These are phyloP conservation scores for Spatulosminthurus flaviceps DNA, from an alignment of 2,888 invertebrate genomes.

Conservation along the genomic window DNA sequence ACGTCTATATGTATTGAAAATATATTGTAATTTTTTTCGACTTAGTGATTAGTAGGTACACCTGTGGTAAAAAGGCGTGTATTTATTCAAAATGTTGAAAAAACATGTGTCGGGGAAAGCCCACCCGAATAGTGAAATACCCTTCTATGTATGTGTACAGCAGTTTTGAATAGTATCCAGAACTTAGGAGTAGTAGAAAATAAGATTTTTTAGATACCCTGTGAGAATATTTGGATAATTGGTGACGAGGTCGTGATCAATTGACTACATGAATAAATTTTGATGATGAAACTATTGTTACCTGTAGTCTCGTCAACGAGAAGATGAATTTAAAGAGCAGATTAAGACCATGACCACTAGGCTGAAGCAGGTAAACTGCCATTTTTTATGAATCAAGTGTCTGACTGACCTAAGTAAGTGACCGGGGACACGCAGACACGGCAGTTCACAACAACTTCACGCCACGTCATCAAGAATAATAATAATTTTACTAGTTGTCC, in stretches of 20 bases:
- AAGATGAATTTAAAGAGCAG: conserved; percentile 70
- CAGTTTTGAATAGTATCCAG: too few species aligned
- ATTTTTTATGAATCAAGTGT: conserved; percentile 37
- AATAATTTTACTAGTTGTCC: too few species aligned
- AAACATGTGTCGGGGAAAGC: too few species aligned
- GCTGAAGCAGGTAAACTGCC: conserved; percentile 69
- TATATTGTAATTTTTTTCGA: too few species aligned
- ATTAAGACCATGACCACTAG: conserved; percentile 69
- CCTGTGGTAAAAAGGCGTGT: too few species aligned
- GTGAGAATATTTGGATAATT: background rate
- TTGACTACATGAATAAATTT: background rate
- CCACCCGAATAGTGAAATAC: too few species aligned
- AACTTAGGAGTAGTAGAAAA: background rate
- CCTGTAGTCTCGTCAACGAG: conserved; percentile 69
- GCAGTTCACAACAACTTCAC: conserved; percentile 23
- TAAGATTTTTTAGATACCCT: background rate
- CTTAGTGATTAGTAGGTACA: too few species aligned
- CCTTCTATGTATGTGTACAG: too few species aligned
- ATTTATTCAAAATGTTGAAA: too few species aligned
- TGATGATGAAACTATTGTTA: background rate
- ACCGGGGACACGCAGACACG: conserved; percentile 21
- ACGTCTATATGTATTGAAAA: too few species aligned
- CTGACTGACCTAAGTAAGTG: conserved; percentile 26
- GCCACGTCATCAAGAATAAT: conserved; percentile 35
- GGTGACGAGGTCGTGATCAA: conserved; percentile 6